A percentile compares a stretch with the other conserved stretches of the same genome.
These are phyloP conservation scores for Phalera bucephala DNA, from an alignment of 2,888 invertebrate species.

Conservation along the genomic window DNA sequence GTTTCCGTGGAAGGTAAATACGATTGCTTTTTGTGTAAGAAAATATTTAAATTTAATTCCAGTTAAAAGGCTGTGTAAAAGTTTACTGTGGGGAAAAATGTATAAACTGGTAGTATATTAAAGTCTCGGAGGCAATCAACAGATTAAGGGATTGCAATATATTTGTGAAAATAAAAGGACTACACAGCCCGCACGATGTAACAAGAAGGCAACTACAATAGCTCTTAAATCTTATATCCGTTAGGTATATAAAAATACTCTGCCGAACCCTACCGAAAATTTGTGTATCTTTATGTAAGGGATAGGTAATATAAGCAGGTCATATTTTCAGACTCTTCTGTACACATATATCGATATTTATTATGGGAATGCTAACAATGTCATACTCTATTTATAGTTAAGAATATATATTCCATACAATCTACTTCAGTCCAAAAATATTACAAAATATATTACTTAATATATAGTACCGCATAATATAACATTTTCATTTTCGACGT, in stretches of 20 bases:
- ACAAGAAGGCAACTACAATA: slow-evolving; percentile 21
- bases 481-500: no score
- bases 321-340: no score
- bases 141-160: slow-evolving; percentile 27
- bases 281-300: no score
- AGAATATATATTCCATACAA: no score
- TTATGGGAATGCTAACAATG: no score
- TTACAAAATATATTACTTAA: no score
- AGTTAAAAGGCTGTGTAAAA: slow-evolving; percentile 16
- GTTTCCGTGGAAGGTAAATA: slow-evolving; percentile 4
- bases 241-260: neutral
- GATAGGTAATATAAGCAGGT: no score
- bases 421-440: no score
- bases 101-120: slow-evolving; percentile 19
- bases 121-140: slow-evolving; percentile 25
- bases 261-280: no score
- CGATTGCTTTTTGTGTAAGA: slow-evolving; percentile 9
- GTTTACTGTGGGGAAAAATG: slow-evolving; percentile 6
- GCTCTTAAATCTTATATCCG: slow-evolving; percentile 11
- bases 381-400: no score
- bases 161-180: slow-evolving; percentile 25
- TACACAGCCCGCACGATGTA: slow-evolving; percentile 11
- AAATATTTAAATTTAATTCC: slow-evolving; percentile 29
- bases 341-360: no score
- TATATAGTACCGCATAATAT: no score